Evolutionary conservation across 2,888 invertebrate genomes (phyloP).

Genomic region (Xestia c-nigrum): DNA sequence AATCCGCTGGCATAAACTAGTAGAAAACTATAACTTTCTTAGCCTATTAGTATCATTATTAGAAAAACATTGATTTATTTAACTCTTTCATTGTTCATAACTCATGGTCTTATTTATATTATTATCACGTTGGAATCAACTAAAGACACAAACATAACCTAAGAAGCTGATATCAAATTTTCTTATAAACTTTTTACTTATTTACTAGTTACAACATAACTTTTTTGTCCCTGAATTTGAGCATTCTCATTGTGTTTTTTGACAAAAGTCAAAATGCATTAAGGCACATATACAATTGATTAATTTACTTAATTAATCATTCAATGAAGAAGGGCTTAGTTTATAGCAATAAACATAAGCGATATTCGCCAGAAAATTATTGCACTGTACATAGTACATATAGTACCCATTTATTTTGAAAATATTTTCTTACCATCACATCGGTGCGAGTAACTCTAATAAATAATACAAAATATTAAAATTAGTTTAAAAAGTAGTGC

Average conservation of each 20-base stretch:
- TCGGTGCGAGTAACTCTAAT: background rate
- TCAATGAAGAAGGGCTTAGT: background rate
- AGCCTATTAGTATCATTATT: constrained; percentile 15
- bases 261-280: constrained; percentile 6
- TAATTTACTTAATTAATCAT: background rate
- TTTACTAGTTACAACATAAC: constrained; percentile 12
- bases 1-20: background rate
- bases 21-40: constrained; percentile 23
- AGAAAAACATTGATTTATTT: constrained; percentile 23
- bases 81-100: constrained; percentile 12
- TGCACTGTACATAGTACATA: background rate
- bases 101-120: constrained; percentile 15
- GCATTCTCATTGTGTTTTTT: background rate
- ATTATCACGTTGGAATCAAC: constrained; percentile 37
- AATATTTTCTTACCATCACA: background rate
- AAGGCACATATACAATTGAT: constrained; percentile 20
- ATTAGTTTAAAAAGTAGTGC: background rate
- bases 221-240: background rate
- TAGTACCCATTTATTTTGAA: background rate
- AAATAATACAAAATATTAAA: background rate
- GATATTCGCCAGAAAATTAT: background rate
- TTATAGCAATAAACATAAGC: background rate
- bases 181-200: background rate
- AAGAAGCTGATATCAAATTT: constrained; percentile 7
- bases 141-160: background rate